These are phyloP conservation scores for Xylocampa areola DNA, from an alignment of 2,888 invertebrate species.

Conservation along the genomic window DNA sequence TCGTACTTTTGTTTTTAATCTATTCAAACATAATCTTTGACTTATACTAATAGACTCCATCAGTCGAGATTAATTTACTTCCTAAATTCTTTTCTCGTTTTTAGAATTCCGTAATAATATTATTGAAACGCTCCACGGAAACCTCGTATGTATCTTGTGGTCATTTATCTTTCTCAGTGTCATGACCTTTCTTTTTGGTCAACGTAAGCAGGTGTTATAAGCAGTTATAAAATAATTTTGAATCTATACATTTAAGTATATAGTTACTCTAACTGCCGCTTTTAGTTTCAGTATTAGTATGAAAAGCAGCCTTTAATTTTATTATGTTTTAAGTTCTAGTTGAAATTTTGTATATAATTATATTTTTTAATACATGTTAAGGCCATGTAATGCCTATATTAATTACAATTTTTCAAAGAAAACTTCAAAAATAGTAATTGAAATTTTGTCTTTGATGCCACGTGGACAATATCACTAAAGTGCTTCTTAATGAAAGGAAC, in stretches of 20 bases:
- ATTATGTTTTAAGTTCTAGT: no score
- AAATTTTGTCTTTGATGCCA: no score
- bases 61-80: slow-evolving; percentile 45
- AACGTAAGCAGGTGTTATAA: slow-evolving; percentile 27
- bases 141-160: slow-evolving; percentile 11
- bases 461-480: no score
- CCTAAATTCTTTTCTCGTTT: slow-evolving; percentile 41
- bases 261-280: no score
- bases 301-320: no score
- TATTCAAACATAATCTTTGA: slow-evolving; percentile 37
- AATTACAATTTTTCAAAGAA: no score
- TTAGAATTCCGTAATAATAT: slow-evolving; percentile 30
- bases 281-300: no score
- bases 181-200: slow-evolving; percentile 24
- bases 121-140: slow-evolving; percentile 13
- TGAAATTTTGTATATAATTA: no score
- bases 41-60: slow-evolving; percentile 44
- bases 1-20: slow-evolving; percentile 18
- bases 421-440: no score
- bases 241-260: slow-evolving; percentile 5
- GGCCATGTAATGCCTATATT: no score
- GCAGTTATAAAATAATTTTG: slow-evolving; percentile 20
- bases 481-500: no score
- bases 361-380: no score
- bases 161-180: slow-evolving; percentile 38